Evolutionary conservation across 2,113 vertebrate species (phyloP), one percentile per base, ranked within the genome.

Genomic region (Platanista minor): DNA sequence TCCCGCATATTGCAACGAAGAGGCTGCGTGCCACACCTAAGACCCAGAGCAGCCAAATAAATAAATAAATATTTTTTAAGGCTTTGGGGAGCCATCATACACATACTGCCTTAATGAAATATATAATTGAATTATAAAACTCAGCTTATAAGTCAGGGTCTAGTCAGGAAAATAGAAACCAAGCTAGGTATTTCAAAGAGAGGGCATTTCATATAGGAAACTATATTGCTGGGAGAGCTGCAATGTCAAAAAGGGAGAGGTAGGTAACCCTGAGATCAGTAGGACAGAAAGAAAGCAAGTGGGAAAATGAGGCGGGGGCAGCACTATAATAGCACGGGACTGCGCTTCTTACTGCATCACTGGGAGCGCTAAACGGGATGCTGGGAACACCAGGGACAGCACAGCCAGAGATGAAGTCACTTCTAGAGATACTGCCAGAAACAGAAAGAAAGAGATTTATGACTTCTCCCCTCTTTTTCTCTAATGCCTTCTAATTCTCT

Each of bases 71-170:
- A 52, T 18, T 77, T 52, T 77, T 52, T 67, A 54, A 72, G 59
- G 66, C n/a, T 59, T 92, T 93, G 10, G n/a, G 69, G 18, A 67
- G 6, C 33, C 33, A 61, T 91, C 17, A 59, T 14, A 81, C 9
- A 80, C 57, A 91, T 6, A 66, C 43, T 75, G 71, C 39, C 21
- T n/a, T 86, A 62, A 54, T 69, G 71, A 90, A 90, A 62, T 64
- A 49, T 41, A 39, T 85, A 49, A 90, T 83, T 82, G 61, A 94
- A 57, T 94, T 81, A 27, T 69, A 94, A 74, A 69, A 92, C n/a
- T 52, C 81, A 62, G 54, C 41, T 82, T 90, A 67, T 61, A 93
- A 75, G 31, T 72, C 33, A 85, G 80, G 3, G 3, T 67, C 46
- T 43, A 43, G 11, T 52, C 59, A 77, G 67, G 66, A 87, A 86